A percentile compares a stretch with the other conserved stretches of the same genome.
These are phyloP conservation scores for Entelurus aequoreus DNA, from an alignment of 2,113 vertebrate species.

Conservation along the genomic window DNA sequence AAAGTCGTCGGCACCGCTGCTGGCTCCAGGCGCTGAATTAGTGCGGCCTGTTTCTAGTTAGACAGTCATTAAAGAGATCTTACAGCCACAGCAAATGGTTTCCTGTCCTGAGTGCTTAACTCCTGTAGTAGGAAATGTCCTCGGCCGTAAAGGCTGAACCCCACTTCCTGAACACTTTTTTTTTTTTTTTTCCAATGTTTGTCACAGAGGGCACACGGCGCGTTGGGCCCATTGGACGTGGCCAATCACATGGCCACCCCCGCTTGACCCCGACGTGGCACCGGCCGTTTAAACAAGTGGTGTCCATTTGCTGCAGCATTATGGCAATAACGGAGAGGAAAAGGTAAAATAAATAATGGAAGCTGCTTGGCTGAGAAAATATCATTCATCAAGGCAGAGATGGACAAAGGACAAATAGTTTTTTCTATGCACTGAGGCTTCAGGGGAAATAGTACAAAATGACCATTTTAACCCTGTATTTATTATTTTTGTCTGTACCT, in stretches of 20 bases:
- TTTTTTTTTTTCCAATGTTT: conserved; percentile 61
- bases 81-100: conserved; percentile 90
- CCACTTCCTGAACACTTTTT: conserved; percentile 84
- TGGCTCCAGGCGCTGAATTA: conserved; percentile 90
- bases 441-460: not conserved
- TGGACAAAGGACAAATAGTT: conserved; percentile 6
- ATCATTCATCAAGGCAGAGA: conserved; percentile 51
- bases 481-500: no score
- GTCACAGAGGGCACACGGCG: conserved; percentile 70
- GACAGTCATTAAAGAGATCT: conserved; percentile 98
- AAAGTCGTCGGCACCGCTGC: conserved; percentile 75
- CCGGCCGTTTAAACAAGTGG: conserved; percentile 75
- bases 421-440: not conserved
- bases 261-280: conserved; percentile 68
- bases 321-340: conserved; percentile 47
- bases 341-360: conserved; percentile 46
- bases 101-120: conserved; percentile 97
- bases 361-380: conserved; percentile 48
- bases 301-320: conserved; percentile 68
- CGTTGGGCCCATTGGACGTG: conserved; percentile 60
- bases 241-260: conserved; percentile 71
- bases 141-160: conserved; percentile 81
- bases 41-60: conserved; percentile 96
- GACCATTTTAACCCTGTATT: not conserved
- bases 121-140: conserved; percentile 90